Base-by-base conservation (phyloP, 1,140 invertebrate genomes). In the Lucilia sericata region DNA sequence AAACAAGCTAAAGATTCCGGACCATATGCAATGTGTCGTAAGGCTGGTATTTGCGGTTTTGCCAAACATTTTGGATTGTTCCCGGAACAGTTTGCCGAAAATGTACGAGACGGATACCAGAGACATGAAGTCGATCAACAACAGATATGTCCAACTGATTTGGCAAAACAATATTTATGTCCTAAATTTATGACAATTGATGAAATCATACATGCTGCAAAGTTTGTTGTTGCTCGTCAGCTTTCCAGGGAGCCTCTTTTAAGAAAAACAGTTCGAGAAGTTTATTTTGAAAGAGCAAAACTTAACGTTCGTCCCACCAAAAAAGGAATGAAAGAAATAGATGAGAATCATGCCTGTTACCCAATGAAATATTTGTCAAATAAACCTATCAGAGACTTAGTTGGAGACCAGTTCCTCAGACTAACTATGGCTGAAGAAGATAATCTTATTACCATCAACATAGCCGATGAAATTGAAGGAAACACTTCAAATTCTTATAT, bases 51-150 rank as follows among this genome's bases (percentile, higher is more conserved):
- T n/a, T 94, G 95, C 94, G 94, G 94, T 5, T 93, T 99, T 55
- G 96, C 97, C 2, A 97, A 97, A 88, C 96, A 95, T 85, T 99
- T 99, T 92, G 99, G 99, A 86, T 91, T 99, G n/a, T 96, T 95
- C 2, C 97, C 99, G 0, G 96, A 98, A 88, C 95, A 99, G 89
- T 99, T 99, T 92, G 98, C 97, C 3, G 98, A 99, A 92, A 99
- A 99, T 92, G 91, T 99, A 0, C 93, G 97, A 1, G 98, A 99
- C 88, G 98, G 98, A 90, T 99, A 99, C 92, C 97, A 98, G 88
- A 93, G 97, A n/a, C 97, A 99, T 91, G 98, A 99, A 89, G 96
- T 99, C 2, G 97, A 99, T 76, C 98, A 99, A 91, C 96, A 96
- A 86, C 93, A 94, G 0, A 92, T 94, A 2, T 95, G 97, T 85